A percentile compares a stretch with the other conserved stretches of the same genome.
Evolutionary conservation across 2,797 vertebrate species (phyloP).

Genomic region (Adrianichthys oophorus): DNA sequence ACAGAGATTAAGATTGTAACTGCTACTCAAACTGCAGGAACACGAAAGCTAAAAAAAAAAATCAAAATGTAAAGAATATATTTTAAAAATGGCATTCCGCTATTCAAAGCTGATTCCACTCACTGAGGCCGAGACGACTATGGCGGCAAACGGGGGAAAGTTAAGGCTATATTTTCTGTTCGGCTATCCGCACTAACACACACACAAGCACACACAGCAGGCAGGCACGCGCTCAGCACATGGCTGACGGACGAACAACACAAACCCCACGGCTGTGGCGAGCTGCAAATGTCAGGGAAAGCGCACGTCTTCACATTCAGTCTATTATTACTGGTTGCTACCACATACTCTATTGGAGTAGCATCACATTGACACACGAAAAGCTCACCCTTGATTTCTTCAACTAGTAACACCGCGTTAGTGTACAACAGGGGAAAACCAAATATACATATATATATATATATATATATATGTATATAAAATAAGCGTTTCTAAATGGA

Average conservation of each 20-base stretch:
- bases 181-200: no score
- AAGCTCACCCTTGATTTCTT: conserved; percentile 43
- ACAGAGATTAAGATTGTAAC: conserved; percentile 19
- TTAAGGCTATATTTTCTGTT: no score
- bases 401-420: conserved; percentile 30
- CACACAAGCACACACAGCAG: no score
- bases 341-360: conserved; percentile 1
- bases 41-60: no score
- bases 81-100: no score
- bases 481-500: conserved; percentile 41
- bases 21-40: no score
- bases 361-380: conserved; percentile 32
- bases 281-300: no score
- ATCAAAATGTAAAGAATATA: no score
- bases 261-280: conserved; percentile 7
- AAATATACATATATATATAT: no score
- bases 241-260: conserved; percentile 28
- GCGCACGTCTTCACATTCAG: conserved; percentile 37
- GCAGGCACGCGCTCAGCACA: background rate
- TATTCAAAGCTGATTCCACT: no score
- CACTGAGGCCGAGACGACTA: no score
- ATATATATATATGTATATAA: conserved; percentile 21
- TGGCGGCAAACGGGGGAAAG: no score
- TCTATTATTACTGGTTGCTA: conserved; percentile 52
- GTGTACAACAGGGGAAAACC: conserved; percentile 20